These are phyloP conservation scores for Lepidonotus clava DNA, from an alignment of 2,888 invertebrate genomes.

Conservation along the genomic window DNA sequence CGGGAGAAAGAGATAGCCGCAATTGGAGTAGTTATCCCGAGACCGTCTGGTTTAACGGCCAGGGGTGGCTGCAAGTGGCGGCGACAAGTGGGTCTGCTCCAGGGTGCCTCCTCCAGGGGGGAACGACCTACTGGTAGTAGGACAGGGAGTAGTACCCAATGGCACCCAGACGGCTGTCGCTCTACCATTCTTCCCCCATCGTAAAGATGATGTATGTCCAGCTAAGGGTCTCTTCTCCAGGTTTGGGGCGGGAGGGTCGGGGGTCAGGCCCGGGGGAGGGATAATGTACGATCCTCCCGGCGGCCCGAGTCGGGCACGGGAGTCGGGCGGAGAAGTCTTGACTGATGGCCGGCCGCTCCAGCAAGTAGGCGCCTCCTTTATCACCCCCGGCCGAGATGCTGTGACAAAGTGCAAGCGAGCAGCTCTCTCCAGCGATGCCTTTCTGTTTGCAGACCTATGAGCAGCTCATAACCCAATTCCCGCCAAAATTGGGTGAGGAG, in stretches of 20 bases:
- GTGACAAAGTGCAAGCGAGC: slow-evolving; percentile 14
- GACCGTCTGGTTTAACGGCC: too few species aligned
- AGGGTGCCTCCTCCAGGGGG: too few species aligned
- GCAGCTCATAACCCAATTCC: slow-evolving; percentile 26
- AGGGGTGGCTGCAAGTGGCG: too few species aligned
- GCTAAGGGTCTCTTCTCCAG: too few species aligned
- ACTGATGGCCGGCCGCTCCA: neutral
- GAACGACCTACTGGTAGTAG: too few species aligned
- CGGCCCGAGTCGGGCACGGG: neutral
- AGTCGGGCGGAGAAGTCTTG: neutral
- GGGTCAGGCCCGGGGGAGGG: neutral
- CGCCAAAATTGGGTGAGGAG: too few species aligned
- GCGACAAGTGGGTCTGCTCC: too few species aligned
- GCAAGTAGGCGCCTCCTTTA: slow-evolving; percentile 1
- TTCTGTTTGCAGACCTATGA: slow-evolving; percentile 37
- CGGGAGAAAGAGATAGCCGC: too few species aligned
- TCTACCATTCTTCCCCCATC: too few species aligned
- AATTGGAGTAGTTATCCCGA: too few species aligned
- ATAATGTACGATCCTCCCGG: neutral
- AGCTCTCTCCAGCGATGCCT: slow-evolving; percentile 5
- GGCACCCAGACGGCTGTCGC: too few species aligned
- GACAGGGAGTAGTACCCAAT: too few species aligned
- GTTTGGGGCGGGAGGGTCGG: neutral
- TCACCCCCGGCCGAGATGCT: neutral
- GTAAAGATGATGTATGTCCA: neutral